Evolutionary conservation across 2,113 vertebrate species (phyloP).

Genomic region (Chionis minor): DNA sequence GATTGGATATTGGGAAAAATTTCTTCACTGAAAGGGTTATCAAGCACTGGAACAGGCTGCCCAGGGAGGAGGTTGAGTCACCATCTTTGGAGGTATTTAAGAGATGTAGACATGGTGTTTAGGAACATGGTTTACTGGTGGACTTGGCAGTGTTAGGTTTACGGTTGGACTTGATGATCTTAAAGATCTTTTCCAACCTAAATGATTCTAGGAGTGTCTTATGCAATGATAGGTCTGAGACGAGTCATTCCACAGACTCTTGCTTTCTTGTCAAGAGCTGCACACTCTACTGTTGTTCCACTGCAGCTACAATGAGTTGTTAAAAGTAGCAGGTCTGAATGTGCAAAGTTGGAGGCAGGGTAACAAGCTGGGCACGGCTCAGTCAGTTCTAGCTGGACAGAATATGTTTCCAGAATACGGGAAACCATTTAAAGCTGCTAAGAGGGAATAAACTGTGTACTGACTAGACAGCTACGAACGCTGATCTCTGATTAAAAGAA

Average conservation of each 20-base stretch:
- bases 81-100: neutral
- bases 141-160: neutral
- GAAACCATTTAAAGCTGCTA: neutral
- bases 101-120: neutral
- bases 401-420: neutral
- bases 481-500: neutral
- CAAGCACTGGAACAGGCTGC: neutral
- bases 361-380: neutral
- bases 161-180: neutral
- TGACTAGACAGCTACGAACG: neutral
- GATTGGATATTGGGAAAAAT: neutral
- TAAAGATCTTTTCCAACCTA: neutral
- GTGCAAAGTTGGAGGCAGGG: neutral
- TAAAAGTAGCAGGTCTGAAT: neutral
- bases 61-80: neutral
- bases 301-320: neutral
- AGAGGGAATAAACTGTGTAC: neutral
- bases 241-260: neutral
- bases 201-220: neutral
- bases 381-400: neutral
- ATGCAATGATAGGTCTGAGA: too few species aligned
- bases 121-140: neutral
- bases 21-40: neutral
- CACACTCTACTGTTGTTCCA: accelerated
- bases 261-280: neutral